Conservation (phyloP, 2,113 vertebrate species). For the Catharus minimus region DNA sequence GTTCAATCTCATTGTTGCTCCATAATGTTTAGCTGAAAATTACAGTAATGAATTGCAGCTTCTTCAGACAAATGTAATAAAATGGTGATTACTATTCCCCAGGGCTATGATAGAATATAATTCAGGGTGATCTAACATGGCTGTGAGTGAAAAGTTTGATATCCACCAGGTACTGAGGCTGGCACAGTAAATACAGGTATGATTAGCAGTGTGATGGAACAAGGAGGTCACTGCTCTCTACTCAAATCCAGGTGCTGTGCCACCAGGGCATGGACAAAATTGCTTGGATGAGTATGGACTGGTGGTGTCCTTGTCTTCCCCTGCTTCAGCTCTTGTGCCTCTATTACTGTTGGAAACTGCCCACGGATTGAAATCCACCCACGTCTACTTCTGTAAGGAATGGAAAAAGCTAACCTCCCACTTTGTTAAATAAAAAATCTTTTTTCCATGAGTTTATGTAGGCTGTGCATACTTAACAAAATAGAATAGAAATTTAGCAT, state of each 20-base stretch:
- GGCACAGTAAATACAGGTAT: not conserved
- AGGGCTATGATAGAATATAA: not conserved
- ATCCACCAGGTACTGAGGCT: not conserved
- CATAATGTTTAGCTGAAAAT: constrained; percentile 1
- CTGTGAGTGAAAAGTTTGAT: not conserved
- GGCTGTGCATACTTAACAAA: not conserved
- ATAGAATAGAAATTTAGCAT: not conserved
- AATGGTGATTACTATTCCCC: constrained; percentile 40
- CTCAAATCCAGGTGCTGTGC: not conserved
- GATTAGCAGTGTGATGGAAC: not conserved
- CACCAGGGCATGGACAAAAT: not conserved
- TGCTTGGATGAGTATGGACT: not conserved
- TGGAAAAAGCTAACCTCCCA: not conserved
- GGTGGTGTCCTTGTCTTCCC: not conserved
- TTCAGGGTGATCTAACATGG: not conserved
- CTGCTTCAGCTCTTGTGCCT: not conserved
- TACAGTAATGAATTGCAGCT: not conserved
- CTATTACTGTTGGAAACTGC: not conserved
- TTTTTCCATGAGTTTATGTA: not conserved
- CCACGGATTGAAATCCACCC: not conserved
- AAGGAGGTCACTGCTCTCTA: not conserved
- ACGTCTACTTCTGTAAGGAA: not conserved
- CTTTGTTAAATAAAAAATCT: not conserved
- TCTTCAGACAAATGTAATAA: constrained; percentile 15
- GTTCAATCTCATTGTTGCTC: constrained; percentile 22